Conservation (phyloP, 2,888 invertebrate species). For the Platypus cylindrus region DNA sequence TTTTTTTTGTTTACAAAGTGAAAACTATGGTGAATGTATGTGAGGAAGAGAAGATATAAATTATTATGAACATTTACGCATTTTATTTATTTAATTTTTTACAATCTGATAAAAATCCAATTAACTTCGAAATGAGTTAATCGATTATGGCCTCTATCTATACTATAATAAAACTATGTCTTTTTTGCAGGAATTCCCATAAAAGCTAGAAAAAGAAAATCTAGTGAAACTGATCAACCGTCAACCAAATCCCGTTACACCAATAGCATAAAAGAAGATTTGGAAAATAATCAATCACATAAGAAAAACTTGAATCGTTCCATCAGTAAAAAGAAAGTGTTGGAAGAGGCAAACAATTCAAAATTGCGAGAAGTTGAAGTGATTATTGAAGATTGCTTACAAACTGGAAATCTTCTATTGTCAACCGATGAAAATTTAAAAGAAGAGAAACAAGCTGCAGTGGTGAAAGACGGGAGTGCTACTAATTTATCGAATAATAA, state of each 20-base stretch:
- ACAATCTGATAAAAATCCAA: no score
- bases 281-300: conserved; percentile 29
- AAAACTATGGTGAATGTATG: no score
- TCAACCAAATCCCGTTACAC: conserved; percentile 21
- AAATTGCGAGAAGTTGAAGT: conserved; percentile 35
- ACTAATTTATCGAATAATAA: no score
- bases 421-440: conserved; percentile 9
- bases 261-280: conserved; percentile 31
- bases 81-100: no score
- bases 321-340: conserved; percentile 32
- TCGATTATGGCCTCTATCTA: no score
- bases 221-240: conserved; percentile 28
- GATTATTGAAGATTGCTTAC: conserved; percentile 34
- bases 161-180: no score
- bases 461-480: no score
- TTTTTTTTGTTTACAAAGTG: no score
- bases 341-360: conserved; percentile 35
- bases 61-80: no score
- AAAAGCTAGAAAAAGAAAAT: conserved; percentile 27
- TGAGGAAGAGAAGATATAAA: no score
- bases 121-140: no score
- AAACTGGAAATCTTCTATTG: conserved; percentile 17
- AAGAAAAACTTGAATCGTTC: conserved; percentile 28
- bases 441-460: conserved; percentile 6
- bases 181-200: conserved; percentile 17